Conservation (phyloP, 2,113 vertebrate genomes). For the Rhodinocichla rosea region DNA sequence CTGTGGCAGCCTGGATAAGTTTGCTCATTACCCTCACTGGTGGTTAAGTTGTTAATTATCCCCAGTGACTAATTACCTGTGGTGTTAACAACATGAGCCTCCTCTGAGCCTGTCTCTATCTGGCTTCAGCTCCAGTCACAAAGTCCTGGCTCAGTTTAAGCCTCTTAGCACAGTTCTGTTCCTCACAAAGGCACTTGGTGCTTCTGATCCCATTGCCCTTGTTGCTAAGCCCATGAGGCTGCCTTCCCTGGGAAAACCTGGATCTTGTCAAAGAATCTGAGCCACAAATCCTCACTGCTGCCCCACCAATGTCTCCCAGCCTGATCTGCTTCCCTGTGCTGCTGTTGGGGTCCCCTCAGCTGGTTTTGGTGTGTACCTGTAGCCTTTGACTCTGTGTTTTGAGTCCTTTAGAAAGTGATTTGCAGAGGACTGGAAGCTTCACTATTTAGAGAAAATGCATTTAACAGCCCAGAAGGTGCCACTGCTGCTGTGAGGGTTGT, state of each 20-base stretch:
- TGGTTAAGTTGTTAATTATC: conserved; percentile 35
- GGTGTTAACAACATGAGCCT: conserved; percentile 14
- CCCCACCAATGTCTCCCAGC: neutral
- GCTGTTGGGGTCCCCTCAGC: neutral
- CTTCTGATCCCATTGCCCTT: neutral
- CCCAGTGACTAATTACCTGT: conserved; percentile 32
- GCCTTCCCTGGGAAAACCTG: neutral
- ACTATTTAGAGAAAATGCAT: neutral
- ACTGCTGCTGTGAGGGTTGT: neutral
- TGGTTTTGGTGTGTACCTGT: neutral
- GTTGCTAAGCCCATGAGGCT: neutral
- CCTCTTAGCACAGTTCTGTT: neutral
- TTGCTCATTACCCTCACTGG: neutral
- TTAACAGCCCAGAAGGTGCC: neutral
- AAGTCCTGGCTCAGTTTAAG: neutral
- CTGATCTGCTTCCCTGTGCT: neutral
- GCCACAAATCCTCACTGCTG: neutral
- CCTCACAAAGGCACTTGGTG: neutral
- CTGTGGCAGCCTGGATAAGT: neutral
- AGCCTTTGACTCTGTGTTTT: neutral
- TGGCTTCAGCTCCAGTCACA: neutral
- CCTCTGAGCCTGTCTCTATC: neutral
- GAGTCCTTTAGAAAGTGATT: neutral
- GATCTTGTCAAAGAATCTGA: neutral
- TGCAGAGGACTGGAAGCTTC: neutral